phyloP scores from a whole-genome alignment of 2,888 invertebrate genomes.

The Agrilus biguttatus region DNA sequence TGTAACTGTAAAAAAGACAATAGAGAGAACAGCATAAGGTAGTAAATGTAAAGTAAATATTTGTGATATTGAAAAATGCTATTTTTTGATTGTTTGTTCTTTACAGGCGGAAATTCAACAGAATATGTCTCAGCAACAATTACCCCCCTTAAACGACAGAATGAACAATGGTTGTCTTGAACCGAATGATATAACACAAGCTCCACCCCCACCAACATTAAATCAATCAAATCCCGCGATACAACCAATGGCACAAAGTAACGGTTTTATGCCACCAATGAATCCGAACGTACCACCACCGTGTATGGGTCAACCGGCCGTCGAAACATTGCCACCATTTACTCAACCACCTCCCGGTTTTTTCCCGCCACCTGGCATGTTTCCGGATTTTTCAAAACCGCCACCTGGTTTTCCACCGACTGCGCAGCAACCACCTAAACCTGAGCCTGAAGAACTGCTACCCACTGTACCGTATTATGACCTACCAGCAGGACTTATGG shows the following conservation, averaged over 20 bases:
- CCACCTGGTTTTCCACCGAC: constrained; percentile 59
- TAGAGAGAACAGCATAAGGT: no score
- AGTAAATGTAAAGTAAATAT: no score
- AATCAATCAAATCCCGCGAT: constrained; percentile 14
- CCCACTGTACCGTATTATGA: constrained; percentile 93
- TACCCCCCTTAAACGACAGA: constrained; percentile 1
- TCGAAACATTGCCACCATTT: constrained; percentile 22
- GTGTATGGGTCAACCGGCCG: constrained; percentile 21
- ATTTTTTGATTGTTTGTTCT: neutral
- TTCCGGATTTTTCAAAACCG: constrained; percentile 75
- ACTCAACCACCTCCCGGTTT: constrained; percentile 43
- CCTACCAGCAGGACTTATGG: constrained; percentile 94
- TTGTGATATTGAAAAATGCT: no score
- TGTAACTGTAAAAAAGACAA: no score
- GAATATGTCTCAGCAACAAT: constrained; percentile 8
- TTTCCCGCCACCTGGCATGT: constrained; percentile 36
- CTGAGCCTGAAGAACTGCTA: constrained; percentile 55
- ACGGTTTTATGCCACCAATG: constrained; percentile 17
- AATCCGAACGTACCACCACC: constrained; percentile 29
- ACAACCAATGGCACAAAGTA: constrained; percentile 11
- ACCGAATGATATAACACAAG: constrained; percentile 2
- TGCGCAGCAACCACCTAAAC: constrained; percentile 35
- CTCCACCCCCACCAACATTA: constrained; percentile 7
- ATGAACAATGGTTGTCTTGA: constrained; percentile 11
- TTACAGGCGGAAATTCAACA: constrained; percentile 9